Evolutionary conservation across 2,797 vertebrate species (phyloP).

Genomic region (Mergus octosetaceus): DNA sequence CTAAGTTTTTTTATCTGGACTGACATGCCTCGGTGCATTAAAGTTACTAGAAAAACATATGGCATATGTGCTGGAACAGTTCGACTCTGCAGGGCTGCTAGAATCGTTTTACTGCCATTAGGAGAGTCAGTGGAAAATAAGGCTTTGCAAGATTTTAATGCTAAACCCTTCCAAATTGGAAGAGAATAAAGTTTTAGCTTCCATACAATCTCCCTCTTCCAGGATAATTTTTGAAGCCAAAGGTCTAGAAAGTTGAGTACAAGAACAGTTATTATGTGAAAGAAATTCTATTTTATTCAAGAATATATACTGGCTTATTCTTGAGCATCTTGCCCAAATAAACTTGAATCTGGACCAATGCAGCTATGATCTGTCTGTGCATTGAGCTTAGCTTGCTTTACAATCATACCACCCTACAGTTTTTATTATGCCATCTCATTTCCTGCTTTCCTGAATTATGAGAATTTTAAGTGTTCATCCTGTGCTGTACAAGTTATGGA

Average conservation of each 20-base stretch:
- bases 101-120: neutral
- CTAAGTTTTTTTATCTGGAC: neutral
- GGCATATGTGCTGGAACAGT: neutral
- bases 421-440: neutral
- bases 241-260: neutral
- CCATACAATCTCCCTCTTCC: neutral
- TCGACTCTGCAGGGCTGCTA: neutral
- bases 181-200: neutral
- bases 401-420: neutral
- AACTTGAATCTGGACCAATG: neutral
- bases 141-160: neutral
- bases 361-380: neutral
- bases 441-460: neutral
- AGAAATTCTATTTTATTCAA: neutral
- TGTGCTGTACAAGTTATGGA: accelerated
- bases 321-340: neutral
- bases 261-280: neutral
- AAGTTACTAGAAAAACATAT: neutral
- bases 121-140: neutral
- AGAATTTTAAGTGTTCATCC: neutral
- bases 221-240: neutral
- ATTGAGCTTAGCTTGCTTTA: neutral
- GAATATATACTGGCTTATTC: neutral
- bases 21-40: neutral
- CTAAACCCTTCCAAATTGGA: neutral